phyloP scores from a whole-genome alignment of 2,113 vertebrate species.

The Sturnus vulgaris region DNA sequence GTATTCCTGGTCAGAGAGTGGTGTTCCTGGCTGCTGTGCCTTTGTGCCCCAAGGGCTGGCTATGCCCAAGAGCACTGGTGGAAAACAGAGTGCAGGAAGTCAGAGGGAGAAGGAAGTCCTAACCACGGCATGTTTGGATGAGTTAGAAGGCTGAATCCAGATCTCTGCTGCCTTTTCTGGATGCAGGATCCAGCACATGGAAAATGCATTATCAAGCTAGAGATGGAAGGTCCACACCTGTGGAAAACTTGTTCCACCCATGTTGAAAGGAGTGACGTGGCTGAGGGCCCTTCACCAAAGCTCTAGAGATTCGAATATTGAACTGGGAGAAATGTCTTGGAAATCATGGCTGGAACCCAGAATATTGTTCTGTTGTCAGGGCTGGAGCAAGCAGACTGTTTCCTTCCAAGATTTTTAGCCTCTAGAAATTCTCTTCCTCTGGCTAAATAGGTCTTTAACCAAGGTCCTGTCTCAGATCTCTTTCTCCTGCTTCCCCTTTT shows the following conservation, averaged over 20 bases:
- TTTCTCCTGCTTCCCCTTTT: not conserved
- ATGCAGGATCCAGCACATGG: not conserved
- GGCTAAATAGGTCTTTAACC: not conserved
- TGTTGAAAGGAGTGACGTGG: not conserved
- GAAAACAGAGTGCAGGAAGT: not conserved
- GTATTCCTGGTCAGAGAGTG: conserved; percentile 39
- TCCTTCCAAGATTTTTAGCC: not conserved
- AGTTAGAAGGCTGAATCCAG: not conserved
- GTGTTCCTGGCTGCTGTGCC: not conserved
- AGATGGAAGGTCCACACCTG: not conserved
- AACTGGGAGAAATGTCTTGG: not conserved
- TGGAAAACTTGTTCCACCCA: not conserved
- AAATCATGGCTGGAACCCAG: not conserved
- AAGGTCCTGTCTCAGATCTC: not conserved
- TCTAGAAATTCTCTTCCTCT: not conserved
- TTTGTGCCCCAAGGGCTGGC: rapidly evolving
- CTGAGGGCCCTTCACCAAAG: not conserved
- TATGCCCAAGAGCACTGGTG: not conserved
- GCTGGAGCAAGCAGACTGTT: not conserved
- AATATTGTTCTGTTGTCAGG: not conserved
- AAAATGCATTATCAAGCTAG: not conserved
- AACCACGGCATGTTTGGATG: rapidly evolving
- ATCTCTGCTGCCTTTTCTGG: not conserved
- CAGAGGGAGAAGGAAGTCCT: not conserved
- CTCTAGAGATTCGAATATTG: not conserved